Evolutionary conservation across 2,888 invertebrate species (phyloP).

Genomic region (Timema podura): DNA sequence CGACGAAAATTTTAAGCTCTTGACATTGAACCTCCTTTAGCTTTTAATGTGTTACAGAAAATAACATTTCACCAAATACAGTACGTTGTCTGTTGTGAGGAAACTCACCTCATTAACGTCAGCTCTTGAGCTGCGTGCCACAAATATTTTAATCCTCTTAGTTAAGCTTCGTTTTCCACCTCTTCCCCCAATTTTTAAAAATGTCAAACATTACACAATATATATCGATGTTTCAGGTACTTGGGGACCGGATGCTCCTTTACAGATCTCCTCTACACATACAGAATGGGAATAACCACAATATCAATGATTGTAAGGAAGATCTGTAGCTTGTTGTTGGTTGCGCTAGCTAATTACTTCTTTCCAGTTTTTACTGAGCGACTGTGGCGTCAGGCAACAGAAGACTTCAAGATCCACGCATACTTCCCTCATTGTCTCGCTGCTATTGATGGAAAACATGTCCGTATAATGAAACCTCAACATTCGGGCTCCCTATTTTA

Average conservation of each 20-base stretch:
- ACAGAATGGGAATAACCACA: conserved; percentile 33
- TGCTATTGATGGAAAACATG: conserved; percentile 33
- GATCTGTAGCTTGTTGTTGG: conserved; percentile 32
- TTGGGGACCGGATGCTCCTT: conserved; percentile 33
- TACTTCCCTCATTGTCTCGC: conserved; percentile 35
- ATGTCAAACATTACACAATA: too few species aligned
- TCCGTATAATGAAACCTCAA: conserved; percentile 30
- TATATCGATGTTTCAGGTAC: conserved; percentile 29
- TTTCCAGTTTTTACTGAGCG: conserved; percentile 29
- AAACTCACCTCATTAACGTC: too few species aligned
- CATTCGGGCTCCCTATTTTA: conserved; percentile 34
- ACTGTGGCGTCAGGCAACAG: conserved; percentile 30
- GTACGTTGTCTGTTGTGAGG: too few species aligned
- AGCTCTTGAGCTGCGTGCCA: too few species aligned
- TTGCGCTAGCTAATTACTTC: conserved; percentile 31
- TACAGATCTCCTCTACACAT: conserved; percentile 33
- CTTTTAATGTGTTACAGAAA: too few species aligned
- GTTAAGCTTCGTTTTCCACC: too few species aligned
- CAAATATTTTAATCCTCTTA: too few species aligned
- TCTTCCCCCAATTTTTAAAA: too few species aligned
- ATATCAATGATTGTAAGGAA: conserved; percentile 31
- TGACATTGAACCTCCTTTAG: too few species aligned
- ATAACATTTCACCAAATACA: too few species aligned
- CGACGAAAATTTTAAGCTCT: too few species aligned
- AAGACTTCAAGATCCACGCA: conserved; percentile 33